Evolutionary conservation across 2,113 vertebrate genomes (phyloP).

Genomic region (Caloenas nicobarica): DNA sequence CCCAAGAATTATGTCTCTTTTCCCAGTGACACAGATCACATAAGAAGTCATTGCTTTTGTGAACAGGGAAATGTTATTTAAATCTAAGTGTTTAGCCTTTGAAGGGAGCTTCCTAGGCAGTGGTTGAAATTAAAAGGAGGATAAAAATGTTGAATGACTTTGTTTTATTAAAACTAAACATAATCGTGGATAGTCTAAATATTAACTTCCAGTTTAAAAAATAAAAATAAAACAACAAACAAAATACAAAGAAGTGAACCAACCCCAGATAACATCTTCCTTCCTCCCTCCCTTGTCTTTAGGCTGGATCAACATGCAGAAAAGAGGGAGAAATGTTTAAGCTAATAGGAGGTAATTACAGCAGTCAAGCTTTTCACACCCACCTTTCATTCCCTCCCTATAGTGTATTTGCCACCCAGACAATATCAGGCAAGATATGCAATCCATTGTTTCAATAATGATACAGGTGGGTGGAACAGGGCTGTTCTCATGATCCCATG

Average conservation of each 20-base stretch:
- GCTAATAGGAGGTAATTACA: constrained; percentile 53
- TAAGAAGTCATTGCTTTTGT: constrained; percentile 16
- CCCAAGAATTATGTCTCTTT: neutral
- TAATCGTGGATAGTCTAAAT: neutral
- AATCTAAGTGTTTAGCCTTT: neutral
- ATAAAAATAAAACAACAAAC: neutral
- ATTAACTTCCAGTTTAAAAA: constrained; percentile 12
- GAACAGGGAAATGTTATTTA: constrained; percentile 19
- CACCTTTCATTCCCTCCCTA: neutral
- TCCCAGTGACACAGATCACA: neutral
- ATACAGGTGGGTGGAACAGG: constrained; percentile 5
- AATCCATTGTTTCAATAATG: neutral
- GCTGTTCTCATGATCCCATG: neutral
- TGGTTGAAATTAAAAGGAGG: neutral
- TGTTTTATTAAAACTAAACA: neutral
- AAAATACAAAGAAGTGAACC: neutral
- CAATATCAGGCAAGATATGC: neutral
- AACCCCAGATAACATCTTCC: neutral
- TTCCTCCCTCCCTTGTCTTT: neutral
- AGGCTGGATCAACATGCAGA: neutral
- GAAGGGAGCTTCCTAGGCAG: neutral
- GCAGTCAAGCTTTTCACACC: constrained; percentile 35
- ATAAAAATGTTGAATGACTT: neutral
- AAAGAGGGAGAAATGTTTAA: constrained; percentile 23
- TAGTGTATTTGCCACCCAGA: constrained; percentile 19